A percentile compares a stretch with the other conserved stretches of the same genome.
These are phyloP conservation scores for Rhea americana DNA, from an alignment of 2,113 vertebrate genomes.

Conservation along the genomic window DNA sequence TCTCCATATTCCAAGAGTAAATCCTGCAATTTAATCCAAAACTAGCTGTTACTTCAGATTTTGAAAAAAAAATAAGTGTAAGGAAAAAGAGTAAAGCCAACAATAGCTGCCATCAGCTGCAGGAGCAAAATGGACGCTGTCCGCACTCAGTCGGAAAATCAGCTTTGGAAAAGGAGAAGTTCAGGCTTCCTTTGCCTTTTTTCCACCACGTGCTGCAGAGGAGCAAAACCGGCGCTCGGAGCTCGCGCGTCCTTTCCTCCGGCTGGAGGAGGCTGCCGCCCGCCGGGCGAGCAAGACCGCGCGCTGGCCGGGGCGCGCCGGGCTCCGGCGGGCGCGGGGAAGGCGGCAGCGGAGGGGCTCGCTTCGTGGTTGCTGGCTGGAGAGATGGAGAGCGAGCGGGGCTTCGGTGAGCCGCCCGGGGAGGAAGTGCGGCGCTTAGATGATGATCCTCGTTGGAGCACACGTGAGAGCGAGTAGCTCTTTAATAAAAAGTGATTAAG, in stretches of 20 bases:
- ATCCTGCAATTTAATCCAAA: not conserved
- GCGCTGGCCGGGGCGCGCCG: not conserved
- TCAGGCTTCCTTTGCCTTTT: not conserved
- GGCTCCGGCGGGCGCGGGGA: too few relatives aligned
- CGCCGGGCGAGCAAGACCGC: not conserved
- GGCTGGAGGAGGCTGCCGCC: not conserved
- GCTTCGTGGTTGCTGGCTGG: not conserved
- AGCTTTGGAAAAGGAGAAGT: not conserved
- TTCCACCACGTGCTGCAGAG: not conserved
- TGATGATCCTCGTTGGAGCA: fast-evolving
- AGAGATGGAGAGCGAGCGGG: not conserved
- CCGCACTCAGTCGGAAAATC: not conserved
- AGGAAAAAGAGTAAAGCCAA: not conserved
- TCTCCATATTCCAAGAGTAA: not conserved
- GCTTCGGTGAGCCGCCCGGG: not conserved
- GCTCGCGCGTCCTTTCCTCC: fast-evolving
- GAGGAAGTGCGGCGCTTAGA: not conserved
- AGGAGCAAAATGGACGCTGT: fast-evolving
- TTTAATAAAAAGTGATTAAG: not conserved
- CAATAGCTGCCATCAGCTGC: not conserved
- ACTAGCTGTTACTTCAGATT: not conserved
- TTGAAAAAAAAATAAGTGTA: not conserved
- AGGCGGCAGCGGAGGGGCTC: not conserved
- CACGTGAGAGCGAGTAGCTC: not conserved
- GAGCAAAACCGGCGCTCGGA: fast-evolving